A percentile compares a stretch with the other conserved stretches of the same genome.
Conservation (phyloP, 2,113 vertebrate genomes). For the Daubentonia madagascariensis region DNA sequence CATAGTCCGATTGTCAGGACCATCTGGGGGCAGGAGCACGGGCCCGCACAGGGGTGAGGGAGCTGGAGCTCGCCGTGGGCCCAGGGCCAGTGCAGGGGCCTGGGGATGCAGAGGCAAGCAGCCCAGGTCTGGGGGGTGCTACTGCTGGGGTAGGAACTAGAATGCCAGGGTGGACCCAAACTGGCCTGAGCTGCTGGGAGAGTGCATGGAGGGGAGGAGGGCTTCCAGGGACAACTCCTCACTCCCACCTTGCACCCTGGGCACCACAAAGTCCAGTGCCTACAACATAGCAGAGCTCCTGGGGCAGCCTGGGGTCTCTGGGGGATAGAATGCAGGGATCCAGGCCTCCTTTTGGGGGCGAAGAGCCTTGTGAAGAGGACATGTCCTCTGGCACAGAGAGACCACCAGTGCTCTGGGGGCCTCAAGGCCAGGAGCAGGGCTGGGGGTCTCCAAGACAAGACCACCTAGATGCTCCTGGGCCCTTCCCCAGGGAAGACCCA, state of each 20-base stretch:
- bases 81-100: not conserved
- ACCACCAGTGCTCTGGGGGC: not conserved
- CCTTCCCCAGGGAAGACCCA: not conserved
- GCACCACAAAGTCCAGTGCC: not conserved
- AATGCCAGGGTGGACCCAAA: not conserved
- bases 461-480: not conserved
- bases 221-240: not conserved
- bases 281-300: no score
- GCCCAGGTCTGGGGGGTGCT: not conserved
- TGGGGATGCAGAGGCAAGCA: not conserved
- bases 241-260: rapidly evolving
- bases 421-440: not conserved
- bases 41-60: rapidly evolving
- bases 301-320: not conserved
- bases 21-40: not conserved
- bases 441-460: not conserved
- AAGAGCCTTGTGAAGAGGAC: not conserved
- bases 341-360: not conserved
- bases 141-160: not conserved
- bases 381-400: not conserved
- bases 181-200: not conserved
- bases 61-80: not conserved
- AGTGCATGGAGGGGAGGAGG: rapidly evolving
- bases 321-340: not conserved
- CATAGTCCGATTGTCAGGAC: not conserved